Percentiles rank a stretch among this genome's conserved stretches.
These are phyloP conservation scores for Mirounga angustirostris DNA, from an alignment of 2,113 vertebrate species.

Conservation along the genomic window DNA sequence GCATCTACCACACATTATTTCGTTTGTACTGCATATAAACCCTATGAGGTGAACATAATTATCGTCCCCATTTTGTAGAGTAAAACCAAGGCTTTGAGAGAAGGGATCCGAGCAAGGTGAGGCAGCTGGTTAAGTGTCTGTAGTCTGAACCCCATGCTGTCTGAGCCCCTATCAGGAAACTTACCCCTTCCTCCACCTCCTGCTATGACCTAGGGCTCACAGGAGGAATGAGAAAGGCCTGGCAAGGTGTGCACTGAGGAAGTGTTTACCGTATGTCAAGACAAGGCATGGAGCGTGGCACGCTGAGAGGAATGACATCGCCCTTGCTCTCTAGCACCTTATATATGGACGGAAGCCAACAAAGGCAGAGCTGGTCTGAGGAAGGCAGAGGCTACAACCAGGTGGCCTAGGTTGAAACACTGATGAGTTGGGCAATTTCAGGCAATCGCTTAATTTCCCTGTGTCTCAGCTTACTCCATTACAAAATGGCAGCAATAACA, in stretches of 20 bases:
- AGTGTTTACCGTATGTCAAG: not conserved
- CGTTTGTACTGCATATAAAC: not conserved
- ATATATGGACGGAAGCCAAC: not conserved
- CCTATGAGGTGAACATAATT: not conserved
- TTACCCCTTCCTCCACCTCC: not conserved
- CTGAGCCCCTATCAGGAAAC: not conserved
- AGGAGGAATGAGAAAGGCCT: not conserved
- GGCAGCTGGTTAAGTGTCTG: not conserved
- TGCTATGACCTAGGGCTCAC: not conserved
- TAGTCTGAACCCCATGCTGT: not conserved
- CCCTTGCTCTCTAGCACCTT: too few relatives aligned
- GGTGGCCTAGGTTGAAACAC: not conserved
- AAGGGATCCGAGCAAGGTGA: not conserved
- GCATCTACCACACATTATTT: not conserved
- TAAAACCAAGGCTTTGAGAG: not conserved
- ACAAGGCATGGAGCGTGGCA: fast-evolving
- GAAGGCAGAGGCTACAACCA: not conserved
- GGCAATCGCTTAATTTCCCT: not conserved
- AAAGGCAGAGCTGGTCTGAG: not conserved
- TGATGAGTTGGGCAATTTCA: not conserved
- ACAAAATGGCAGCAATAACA: not conserved
- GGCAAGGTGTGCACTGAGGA: fast-evolving
- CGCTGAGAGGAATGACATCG: not conserved
- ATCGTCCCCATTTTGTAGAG: too few relatives aligned
- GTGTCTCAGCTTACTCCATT: not conserved